phyloP scores from a whole-genome alignment of 2,113 vertebrate genomes.

The Rhinichthys klamathensis region DNA sequence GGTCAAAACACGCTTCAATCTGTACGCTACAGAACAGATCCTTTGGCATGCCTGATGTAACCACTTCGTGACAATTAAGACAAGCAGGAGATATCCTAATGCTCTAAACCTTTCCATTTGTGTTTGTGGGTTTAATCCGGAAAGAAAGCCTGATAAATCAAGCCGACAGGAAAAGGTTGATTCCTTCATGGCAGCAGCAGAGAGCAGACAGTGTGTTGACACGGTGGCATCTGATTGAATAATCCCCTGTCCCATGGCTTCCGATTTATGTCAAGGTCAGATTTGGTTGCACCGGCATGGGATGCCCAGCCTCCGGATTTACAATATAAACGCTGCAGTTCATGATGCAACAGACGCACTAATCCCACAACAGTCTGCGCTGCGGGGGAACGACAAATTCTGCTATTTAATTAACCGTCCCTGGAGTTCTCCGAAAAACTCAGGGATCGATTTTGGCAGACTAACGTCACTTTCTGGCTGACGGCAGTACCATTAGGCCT shows the following conservation, averaged over 20 bases:
- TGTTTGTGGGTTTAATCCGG: slow-evolving; percentile 30
- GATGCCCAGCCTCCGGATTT: neutral
- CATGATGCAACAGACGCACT: slow-evolving; percentile 22
- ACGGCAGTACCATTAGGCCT: neutral
- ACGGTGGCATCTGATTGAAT: slow-evolving; percentile 32
- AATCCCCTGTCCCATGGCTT: slow-evolving; percentile 41
- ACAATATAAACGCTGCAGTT: neutral
- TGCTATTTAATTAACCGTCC: neutral
- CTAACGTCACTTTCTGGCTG: neutral
- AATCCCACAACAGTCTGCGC: slow-evolving; percentile 21
- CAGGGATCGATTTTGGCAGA: neutral
- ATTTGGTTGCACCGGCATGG: neutral
- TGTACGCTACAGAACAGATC: neutral
- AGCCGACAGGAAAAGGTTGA: neutral
- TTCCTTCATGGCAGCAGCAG: neutral
- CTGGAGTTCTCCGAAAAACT: neutral
- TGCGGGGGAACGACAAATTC: neutral
- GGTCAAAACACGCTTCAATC: slow-evolving; percentile 54
- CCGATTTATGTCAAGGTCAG: slow-evolving; percentile 48
- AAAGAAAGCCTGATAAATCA: slow-evolving; percentile 29
- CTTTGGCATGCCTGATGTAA: neutral
- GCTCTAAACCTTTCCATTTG: neutral
- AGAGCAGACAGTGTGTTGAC: slow-evolving; percentile 18
- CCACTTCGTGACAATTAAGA: slow-evolving; percentile 25
- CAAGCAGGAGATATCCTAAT: neutral